phyloP scores from a whole-genome alignment of 1,140 invertebrate genomes.

The Anastatus disparis region DNA sequence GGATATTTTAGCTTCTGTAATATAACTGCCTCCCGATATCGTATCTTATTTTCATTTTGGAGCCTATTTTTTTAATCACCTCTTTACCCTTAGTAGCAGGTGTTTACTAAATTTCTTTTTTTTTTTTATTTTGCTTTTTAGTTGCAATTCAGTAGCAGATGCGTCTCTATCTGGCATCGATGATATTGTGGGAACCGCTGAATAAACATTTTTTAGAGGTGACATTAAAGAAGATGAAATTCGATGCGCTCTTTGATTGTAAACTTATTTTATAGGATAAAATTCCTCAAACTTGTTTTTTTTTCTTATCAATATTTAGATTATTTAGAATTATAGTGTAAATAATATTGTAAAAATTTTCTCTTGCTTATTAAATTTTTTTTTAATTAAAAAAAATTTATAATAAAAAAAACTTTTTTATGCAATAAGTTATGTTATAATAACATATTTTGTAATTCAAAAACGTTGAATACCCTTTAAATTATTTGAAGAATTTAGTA shows the following conservation, averaged over 20 bases:
- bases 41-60: neutral
- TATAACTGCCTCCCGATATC: neutral
- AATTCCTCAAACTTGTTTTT: too few relatives aligned
- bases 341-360: too few relatives aligned
- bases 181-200: neutral
- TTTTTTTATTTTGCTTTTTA: neutral
- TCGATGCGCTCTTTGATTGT: neutral
- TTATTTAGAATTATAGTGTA: too few relatives aligned
- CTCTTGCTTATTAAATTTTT: too few relatives aligned
- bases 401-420: too few relatives aligned
- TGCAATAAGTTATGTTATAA: too few relatives aligned
- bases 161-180: slow-evolving; percentile 4
- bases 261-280: too few relatives aligned
- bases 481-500: too few relatives aligned
- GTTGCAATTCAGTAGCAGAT: neutral
- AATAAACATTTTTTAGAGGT: neutral
- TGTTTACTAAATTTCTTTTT: neutral
- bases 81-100: slow-evolving; percentile 2
- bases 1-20: neutral
- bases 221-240: neutral
- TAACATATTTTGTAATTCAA: too few relatives aligned
- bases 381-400: too few relatives aligned
- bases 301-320: too few relatives aligned
- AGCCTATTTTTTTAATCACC: neutral
- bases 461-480: too few relatives aligned